These are phyloP conservation scores for Calameuta filiformis DNA, from an alignment of 2,888 invertebrate genomes.

Conservation along the genomic window DNA sequence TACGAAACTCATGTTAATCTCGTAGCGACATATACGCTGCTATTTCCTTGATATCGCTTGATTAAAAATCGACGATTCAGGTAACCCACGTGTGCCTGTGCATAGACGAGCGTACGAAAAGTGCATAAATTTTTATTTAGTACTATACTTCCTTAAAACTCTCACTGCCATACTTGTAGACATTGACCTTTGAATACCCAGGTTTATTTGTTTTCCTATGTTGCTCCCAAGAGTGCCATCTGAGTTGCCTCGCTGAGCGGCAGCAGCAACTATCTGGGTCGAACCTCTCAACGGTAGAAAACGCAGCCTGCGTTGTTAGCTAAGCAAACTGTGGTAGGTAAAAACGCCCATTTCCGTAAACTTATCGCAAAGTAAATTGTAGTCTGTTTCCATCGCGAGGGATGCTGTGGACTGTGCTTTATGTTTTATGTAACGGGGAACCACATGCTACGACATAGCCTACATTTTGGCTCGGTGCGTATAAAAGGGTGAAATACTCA, in stretches of 20 bases:
- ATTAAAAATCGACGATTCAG: neutral
- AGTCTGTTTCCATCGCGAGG: neutral
- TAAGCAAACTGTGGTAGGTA: slow-evolving; percentile 16
- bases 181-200: neutral
- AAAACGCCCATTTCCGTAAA: slow-evolving; percentile 11
- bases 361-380: slow-evolving; percentile 15
- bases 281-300: slow-evolving; percentile 14
- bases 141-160: neutral
- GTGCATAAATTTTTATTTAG: neutral
- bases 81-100: neutral
- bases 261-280: slow-evolving; percentile 11
- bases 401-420: neutral
- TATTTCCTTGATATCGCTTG: neutral
- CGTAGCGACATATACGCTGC: neutral
- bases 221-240: neutral
- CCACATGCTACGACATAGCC: neutral
- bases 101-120: neutral
- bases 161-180: neutral
- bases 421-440: neutral
- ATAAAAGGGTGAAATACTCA: neutral
- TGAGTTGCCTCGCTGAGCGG: neutral
- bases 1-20: neutral
- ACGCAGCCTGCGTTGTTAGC: slow-evolving; percentile 14
- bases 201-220: neutral
- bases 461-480: neutral